These are phyloP conservation scores for Chunga burmeisteri DNA, from an alignment of 2,113 vertebrate species.

Conservation along the genomic window DNA sequence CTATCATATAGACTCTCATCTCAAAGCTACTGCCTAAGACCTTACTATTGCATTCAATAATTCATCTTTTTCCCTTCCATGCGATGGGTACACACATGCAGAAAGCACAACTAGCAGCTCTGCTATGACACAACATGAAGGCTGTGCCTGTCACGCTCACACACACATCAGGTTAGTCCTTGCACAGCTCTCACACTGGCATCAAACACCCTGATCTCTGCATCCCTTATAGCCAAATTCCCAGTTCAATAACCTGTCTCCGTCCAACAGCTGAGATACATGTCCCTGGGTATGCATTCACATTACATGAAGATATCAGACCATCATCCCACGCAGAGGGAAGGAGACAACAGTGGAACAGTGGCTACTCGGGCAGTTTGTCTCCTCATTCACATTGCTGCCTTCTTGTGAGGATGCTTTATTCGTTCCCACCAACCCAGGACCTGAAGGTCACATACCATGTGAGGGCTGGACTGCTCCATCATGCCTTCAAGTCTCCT, in stretches of 20 bases:
- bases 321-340: rapidly evolving
- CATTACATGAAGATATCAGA: too few relatives aligned
- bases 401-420: neutral
- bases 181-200: neutral
- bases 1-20: neutral
- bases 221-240: neutral
- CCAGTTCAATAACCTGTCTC: neutral
- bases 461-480: neutral
- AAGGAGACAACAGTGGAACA: neutral
- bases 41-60: neutral
- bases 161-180: neutral
- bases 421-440: neutral
- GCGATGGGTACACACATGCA: rapidly evolving
- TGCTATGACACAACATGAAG: rapidly evolving
- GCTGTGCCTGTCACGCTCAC: neutral
- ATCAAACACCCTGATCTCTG: neutral
- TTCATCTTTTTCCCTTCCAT: neutral
- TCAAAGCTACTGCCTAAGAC: neutral
- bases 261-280: neutral
- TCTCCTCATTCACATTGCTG: neutral
- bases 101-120: neutral
- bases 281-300: too few relatives aligned
- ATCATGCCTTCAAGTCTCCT: neutral
- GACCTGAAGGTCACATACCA: neutral
- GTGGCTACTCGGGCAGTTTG: rapidly evolving